A percentile compares a stretch with the other conserved stretches of the same genome.
phyloP scores from a whole-genome alignment of 2,888 invertebrate genomes.

The Anoncus sp. region DNA sequence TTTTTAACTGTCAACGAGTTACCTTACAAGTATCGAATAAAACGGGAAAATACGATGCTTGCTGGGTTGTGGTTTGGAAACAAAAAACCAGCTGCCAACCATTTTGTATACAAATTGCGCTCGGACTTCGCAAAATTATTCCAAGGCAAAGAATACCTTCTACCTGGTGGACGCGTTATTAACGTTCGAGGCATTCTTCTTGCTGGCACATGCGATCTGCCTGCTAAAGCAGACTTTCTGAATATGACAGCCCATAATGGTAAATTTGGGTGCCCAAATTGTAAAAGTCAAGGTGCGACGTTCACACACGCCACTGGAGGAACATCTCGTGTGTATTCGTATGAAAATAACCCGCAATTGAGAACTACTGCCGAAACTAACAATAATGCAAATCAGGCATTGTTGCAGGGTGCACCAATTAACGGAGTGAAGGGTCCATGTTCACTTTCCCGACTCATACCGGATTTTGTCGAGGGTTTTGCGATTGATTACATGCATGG shows the following conservation, averaged over 20 bases:
- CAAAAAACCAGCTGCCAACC: slow-evolving; percentile 55
- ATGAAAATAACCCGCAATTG: slow-evolving; percentile 30
- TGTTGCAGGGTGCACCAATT: slow-evolving; percentile 1
- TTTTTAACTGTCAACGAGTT: slow-evolving; percentile 61
- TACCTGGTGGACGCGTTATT: slow-evolving; percentile 32
- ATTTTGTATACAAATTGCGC: slow-evolving; percentile 46
- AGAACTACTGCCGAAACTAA: slow-evolving; percentile 40
- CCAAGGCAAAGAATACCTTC: slow-evolving; percentile 5
- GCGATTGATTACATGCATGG: slow-evolving; percentile 59
- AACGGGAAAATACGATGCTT: slow-evolving; percentile 55
- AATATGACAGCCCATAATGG: slow-evolving; percentile 56
- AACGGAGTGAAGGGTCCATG: slow-evolving; percentile 58
- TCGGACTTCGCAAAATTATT: slow-evolving; percentile 31
- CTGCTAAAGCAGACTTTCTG: slow-evolving; percentile 54
- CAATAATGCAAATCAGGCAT: slow-evolving; percentile 25
- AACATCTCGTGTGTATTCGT: slow-evolving; percentile 47
- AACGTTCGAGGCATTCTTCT: slow-evolving; percentile 45
- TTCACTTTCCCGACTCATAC: slow-evolving; percentile 53
- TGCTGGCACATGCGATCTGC: slow-evolving; percentile 57
- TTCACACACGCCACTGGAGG: slow-evolving; percentile 27
- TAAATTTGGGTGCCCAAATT: slow-evolving; percentile 52
- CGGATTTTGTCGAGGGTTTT: slow-evolving; percentile 51
- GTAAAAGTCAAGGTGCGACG: slow-evolving; percentile 37
- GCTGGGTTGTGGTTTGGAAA: slow-evolving; percentile 55
- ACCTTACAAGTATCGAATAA: slow-evolving; percentile 48